phyloP scores from a whole-genome alignment of 2,113 vertebrate genomes.

The Chloropsis cyanopogon region DNA sequence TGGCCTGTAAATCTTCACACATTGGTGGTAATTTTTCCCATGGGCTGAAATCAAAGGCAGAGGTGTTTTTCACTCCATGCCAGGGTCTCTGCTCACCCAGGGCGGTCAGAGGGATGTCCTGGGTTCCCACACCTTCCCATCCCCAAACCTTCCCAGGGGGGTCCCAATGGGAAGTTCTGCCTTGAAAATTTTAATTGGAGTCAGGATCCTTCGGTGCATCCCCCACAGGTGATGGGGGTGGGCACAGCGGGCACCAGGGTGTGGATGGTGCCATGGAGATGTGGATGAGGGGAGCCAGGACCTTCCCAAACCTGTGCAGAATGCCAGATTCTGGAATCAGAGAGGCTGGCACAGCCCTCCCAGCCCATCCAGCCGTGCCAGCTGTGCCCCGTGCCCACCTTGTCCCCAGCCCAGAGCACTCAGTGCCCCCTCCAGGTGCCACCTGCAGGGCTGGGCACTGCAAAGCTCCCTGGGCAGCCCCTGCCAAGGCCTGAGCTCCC shows the following conservation, averaged over 20 bases:
- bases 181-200: background rate
- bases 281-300: slow-evolving; percentile 5
- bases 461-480: background rate
- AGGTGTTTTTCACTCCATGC: no score
- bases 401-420: background rate
- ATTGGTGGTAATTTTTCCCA: no score
- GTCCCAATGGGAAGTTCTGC: background rate
- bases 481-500: background rate
- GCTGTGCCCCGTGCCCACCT: background rate
- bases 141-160: background rate
- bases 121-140: no score
- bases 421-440: background rate
- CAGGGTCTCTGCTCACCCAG: no score
- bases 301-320: slow-evolving; percentile 42
- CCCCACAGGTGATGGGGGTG: slow-evolving; percentile 32
- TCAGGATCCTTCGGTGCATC: background rate
- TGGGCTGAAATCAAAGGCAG: no score
- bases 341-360: background rate
- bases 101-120: no score
- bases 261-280: slow-evolving; percentile 14
- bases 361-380: fast-evolving
- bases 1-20: no score
- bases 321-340: background rate
- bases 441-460: background rate
- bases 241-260: slow-evolving; percentile 49